Evolutionary conservation across 1,140 invertebrate genomes (phyloP).

Genomic region (Homalodisca vitripennis): DNA sequence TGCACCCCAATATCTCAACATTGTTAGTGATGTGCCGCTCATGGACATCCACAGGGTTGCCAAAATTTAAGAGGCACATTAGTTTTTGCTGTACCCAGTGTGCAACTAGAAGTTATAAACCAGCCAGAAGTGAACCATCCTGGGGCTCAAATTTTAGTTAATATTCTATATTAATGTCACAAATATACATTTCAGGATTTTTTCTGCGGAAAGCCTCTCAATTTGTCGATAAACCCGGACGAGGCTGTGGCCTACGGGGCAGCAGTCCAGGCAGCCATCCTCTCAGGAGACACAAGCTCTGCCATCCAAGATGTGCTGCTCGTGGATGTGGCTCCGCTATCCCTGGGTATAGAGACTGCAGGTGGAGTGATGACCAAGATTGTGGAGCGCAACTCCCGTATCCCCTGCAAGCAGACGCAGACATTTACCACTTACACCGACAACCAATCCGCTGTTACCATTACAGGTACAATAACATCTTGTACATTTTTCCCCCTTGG

Average conservation of each 20-base stretch:
- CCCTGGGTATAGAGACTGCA: constrained; percentile 47
- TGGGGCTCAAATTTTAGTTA: too few species aligned
- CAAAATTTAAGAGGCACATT: too few species aligned
- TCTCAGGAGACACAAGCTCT: constrained; percentile 60
- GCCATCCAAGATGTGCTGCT: constrained; percentile 55
- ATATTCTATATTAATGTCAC: too few species aligned
- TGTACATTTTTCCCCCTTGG: too few species aligned
- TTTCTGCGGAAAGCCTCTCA: constrained; percentile 62
- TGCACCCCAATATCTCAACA: too few species aligned
- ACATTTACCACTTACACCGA: constrained; percentile 65
- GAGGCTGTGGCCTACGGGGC: constrained; percentile 73
- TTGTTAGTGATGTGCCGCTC: too few species aligned
- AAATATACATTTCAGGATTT: constrained; percentile 60
- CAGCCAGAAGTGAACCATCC: too few species aligned
- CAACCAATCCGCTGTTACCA: constrained; percentile 67
- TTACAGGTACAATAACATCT: constrained; percentile 57
- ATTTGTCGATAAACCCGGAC: constrained; percentile 76
- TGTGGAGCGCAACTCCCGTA: constrained; percentile 59
- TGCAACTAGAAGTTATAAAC: too few species aligned
- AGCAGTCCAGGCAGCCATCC: constrained; percentile 74
- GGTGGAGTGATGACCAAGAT: constrained; percentile 61
- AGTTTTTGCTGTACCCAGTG: too few species aligned
- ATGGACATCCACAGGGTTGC: too few species aligned
- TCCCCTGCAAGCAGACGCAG: constrained; percentile 66
- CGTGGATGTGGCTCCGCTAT: constrained; percentile 55